Conservation (phyloP, 2,113 vertebrate genomes). For the Hippopotamus amphibius region DNA sequence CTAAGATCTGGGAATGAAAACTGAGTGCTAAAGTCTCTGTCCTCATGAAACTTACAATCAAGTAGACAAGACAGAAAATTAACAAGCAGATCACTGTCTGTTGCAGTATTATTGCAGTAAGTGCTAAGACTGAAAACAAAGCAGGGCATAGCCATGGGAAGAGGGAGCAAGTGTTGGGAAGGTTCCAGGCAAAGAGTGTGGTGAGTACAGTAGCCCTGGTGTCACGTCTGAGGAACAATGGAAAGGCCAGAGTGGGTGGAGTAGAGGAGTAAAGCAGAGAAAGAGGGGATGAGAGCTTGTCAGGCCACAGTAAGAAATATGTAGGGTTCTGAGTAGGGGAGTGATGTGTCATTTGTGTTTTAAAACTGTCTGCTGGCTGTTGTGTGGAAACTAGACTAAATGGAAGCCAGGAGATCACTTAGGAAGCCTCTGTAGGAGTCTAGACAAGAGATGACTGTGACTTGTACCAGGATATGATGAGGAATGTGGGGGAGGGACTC, state of each 20-base stretch:
- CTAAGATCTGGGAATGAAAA: neutral
- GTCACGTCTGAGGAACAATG: neutral
- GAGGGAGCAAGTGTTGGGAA: neutral
- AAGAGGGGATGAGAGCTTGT: neutral
- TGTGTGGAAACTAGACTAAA: neutral
- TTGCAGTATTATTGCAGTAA: neutral
- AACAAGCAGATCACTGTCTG: neutral
- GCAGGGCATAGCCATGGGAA: neutral
- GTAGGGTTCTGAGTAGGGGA: neutral
- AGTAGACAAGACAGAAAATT: neutral
- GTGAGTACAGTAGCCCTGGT: too few species aligned
- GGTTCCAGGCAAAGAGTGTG: neutral
- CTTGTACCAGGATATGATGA: neutral
- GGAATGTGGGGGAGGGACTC: neutral
- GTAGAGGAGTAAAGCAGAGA: neutral
- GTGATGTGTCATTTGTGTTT: neutral
- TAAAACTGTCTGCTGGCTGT: neutral
- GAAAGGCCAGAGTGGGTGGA: neutral
- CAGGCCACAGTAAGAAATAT: neutral
- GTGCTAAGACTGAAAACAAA: constrained; percentile 10
- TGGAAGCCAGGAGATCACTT: neutral
- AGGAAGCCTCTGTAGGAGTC: neutral
- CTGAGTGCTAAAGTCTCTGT: neutral
- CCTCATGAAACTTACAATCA: neutral
- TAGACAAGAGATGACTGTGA: neutral